phyloP scores from a whole-genome alignment of 2,888 invertebrate species.

The Prenolepis imparis region DNA sequence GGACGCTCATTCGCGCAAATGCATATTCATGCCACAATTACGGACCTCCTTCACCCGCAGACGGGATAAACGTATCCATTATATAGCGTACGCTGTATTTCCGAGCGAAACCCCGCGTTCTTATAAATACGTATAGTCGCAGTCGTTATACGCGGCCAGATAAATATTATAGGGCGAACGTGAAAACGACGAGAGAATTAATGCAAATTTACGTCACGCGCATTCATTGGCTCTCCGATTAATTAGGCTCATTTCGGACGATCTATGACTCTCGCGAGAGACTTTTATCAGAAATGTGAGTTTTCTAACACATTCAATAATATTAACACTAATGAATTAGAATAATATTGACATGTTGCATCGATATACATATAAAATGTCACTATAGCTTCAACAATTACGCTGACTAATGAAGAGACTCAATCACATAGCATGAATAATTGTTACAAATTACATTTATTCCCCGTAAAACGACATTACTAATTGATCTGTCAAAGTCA shows the following conservation, averaged over 20 bases:
- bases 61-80: slow-evolving; percentile 22
- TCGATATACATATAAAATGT: not conserved
- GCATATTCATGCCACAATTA: slow-evolving; percentile 47
- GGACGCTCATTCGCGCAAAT: slow-evolving; percentile 1
- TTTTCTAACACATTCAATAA: not conserved
- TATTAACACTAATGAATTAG: not conserved
- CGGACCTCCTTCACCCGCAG: slow-evolving; percentile 24
- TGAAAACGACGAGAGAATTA: slow-evolving; percentile 6
- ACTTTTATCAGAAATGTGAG: not conserved
- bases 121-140: slow-evolving; percentile 29
- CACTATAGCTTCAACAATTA: not conserved
- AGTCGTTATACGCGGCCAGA: not conserved
- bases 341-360: not conserved
- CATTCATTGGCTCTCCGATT: not conserved
- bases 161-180: slow-evolving; percentile 16
- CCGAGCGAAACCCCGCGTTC: slow-evolving; percentile 13
- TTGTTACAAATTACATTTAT: not conserved
- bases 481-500: not conserved
- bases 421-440: not conserved
- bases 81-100: slow-evolving; percentile 4
- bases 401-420: not conserved
- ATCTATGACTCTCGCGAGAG: not conserved
- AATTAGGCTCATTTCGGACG: not conserved
- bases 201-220: slow-evolving; percentile 13
- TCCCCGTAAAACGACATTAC: not conserved